A percentile compares a stretch with the other conserved stretches of the same genome.
Conservation (phyloP, 2,888 invertebrate species). For the Scrobipalpa atriplicella region DNA sequence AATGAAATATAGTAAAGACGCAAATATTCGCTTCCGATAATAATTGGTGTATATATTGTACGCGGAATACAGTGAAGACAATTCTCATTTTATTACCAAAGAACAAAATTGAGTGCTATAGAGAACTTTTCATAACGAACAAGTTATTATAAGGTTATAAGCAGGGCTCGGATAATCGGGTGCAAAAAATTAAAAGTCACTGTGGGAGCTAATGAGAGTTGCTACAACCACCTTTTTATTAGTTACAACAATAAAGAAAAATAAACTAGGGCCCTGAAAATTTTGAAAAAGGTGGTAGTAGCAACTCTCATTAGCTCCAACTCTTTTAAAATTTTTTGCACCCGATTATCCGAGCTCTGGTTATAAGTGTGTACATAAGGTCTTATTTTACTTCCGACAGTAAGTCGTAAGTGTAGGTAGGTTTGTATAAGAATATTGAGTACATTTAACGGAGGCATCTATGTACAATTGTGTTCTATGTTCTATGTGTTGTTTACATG, state of each 20-base stretch:
- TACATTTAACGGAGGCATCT: conserved; percentile 38
- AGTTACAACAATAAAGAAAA: no score
- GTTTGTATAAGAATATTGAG: conserved; percentile 26
- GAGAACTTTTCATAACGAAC: conserved; percentile 37
- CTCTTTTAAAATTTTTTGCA: no score
- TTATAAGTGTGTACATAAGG: conserved; percentile 25
- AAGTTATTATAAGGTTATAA: conserved; percentile 26
- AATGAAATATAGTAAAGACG: conserved; percentile 13
- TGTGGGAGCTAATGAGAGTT: no score
- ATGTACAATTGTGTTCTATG: conserved; percentile 53
- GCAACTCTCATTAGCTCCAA: no score
- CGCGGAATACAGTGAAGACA: conserved; percentile 34
- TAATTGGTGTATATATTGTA: conserved; percentile 28
- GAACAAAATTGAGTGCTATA: conserved; percentile 55
- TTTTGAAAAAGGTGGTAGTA: no score
- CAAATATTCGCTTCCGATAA: conserved; percentile 19
- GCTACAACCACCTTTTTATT: no score
- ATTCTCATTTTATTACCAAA: conserved; percentile 59
- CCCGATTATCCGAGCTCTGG: no score
- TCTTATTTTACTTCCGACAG: conserved; percentile 27
- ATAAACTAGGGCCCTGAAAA: no score
- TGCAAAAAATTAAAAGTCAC: no score
- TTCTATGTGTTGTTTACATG: conserved; percentile 48
- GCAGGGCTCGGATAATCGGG: no score
- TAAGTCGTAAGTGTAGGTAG: conserved; percentile 14